A percentile compares a stretch with the other conserved stretches of the same genome.
These are phyloP conservation scores for Ammodytes marinus DNA, from an alignment of 2,113 vertebrate species.

Conservation along the genomic window DNA sequence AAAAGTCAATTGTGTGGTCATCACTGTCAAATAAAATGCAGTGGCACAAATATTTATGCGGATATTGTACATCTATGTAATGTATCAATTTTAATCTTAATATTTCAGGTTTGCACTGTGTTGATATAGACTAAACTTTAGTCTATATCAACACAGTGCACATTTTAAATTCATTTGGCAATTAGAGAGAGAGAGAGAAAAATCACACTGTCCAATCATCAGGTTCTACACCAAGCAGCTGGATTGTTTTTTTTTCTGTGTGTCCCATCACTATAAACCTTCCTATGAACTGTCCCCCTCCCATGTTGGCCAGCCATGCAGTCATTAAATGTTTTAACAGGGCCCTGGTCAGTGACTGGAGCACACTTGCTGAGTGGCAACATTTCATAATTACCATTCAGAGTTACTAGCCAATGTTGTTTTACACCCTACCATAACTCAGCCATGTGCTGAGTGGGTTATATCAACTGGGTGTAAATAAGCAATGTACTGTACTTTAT, in stretches of 20 bases:
- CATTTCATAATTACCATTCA: constrained; percentile 71
- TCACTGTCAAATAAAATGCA: neutral
- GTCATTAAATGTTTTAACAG: constrained; percentile 63
- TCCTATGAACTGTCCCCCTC: constrained; percentile 1
- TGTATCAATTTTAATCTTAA: neutral
- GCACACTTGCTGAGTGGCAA: constrained; percentile 67
- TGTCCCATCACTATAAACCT: constrained; percentile 40
- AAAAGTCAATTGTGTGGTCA: neutral
- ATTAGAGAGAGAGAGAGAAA: neutral
- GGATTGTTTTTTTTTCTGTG: neutral
- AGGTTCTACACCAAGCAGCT: constrained; percentile 31
- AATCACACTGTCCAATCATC: constrained; percentile 24
- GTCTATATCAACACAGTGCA: neutral
- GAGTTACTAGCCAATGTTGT: constrained; percentile 55
- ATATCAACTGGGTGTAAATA: constrained; percentile 54
- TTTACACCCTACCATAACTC: constrained; percentile 67
- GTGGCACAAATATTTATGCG: neutral
- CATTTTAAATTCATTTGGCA: neutral
- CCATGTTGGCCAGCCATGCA: neutral
- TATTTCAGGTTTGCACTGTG: neutral
- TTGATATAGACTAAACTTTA: too few species aligned
- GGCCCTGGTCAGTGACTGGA: constrained; percentile 56
- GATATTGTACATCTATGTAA: neutral
- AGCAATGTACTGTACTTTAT: constrained; percentile 29
- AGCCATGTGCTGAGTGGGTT: constrained; percentile 59